Evolutionary conservation across 2,113 vertebrate species (phyloP).

Genomic region (Lampris incognitus): DNA sequence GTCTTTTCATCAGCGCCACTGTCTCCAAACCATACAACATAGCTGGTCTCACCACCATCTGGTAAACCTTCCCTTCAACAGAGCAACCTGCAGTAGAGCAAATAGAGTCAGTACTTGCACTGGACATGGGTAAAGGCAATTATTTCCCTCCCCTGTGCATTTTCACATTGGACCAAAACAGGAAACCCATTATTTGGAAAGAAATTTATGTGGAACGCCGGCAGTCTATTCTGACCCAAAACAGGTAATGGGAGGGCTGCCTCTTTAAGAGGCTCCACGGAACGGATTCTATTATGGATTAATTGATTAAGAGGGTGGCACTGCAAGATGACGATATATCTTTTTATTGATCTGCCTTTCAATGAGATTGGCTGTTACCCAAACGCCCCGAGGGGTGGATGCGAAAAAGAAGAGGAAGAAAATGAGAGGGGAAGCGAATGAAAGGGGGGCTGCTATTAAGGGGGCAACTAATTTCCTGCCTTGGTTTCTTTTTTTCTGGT

Average conservation of each 20-base stretch:
- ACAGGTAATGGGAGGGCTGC: constrained; percentile 49
- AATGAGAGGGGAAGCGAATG: constrained; percentile 26
- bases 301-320: constrained; percentile 81
- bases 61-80: no score
- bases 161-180: no score
- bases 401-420: constrained; percentile 17
- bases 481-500: no score
- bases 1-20: no score
- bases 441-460: constrained; percentile 54
- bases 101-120: no score
- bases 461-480: constrained; percentile 74
- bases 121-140: no score
- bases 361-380: constrained; percentile 78
- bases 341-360: constrained; percentile 82
- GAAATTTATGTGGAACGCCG: constrained; percentile 27
- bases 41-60: no score
- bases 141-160: no score
- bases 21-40: no score
- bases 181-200: constrained; percentile 44
- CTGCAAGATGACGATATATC: constrained; percentile 80
- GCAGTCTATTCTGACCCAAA: constrained; percentile 38
- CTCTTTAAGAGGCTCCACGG: constrained; percentile 70
- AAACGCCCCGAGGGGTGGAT: constrained; percentile 59
- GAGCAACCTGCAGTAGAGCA: no score
- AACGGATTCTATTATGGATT: constrained; percentile 82